Base-by-base conservation (phyloP, 2,888 invertebrate species). In the Patella ulyssiponensis region DNA sequence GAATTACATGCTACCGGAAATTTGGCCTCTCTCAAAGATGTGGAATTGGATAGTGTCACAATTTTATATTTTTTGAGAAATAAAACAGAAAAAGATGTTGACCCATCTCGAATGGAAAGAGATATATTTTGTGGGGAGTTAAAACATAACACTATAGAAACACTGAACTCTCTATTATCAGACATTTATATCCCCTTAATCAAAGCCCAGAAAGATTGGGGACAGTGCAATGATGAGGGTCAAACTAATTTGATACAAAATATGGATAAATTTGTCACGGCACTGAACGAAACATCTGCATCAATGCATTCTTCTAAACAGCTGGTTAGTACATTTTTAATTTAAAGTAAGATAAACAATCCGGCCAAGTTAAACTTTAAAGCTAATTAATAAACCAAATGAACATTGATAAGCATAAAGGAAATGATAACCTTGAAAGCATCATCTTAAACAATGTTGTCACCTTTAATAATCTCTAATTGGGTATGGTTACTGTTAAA, bases 111-210 rank as follows among this genome's bases (percentile, higher is more conserved):
- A 64, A 90, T 91, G 85, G 89, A 91, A 74, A 85, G 86, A 77
- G 91, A 91, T 80, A 86, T 92, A 5, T 90, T 88, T 76, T 91
- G 91, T 84, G 91, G 91, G 5, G 91, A 91, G 82, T 84, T 92
- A 20, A 92, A 91, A 81, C 90, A 90, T 73, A 89, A 90, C 77
- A 88, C 89, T 11, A 86, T 91, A 20, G 90, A 90, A 77, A 88
- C 87, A 52, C 80, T 91, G 12, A 87, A 86, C 69, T 83, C 88
- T n/a, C 80, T 91, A 20, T 80, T 91, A 75, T 85, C 88, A 12
- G 91, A 91, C 79, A 88, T 91, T 17, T 91, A 89, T 79, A 83
- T 91, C n/a, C 91, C 91, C 20, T 81, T 90, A 7, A 82, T 90
- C 3, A 86, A 87, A 75, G 88, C 88, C 7, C 89, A 91, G 79